Conservation (phyloP, 2,888 invertebrate genomes). For the Apantesis nais region DNA sequence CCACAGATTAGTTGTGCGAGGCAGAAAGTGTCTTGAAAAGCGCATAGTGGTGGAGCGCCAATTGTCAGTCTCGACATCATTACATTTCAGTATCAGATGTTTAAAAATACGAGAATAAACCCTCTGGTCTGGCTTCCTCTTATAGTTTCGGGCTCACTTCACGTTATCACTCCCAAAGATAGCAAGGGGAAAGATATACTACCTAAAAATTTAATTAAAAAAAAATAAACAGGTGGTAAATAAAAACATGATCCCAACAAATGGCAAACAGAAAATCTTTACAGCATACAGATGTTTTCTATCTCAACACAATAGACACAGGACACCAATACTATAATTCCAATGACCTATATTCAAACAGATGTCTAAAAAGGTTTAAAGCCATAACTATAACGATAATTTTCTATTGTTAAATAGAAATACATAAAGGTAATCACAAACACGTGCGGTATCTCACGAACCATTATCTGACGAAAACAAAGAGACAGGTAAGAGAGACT, state of each 20-base stretch:
- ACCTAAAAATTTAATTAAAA: background rate
- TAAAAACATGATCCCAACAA: background rate
- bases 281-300: constrained; percentile 31
- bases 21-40: no score
- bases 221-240: background rate
- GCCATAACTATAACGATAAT: constrained; percentile 10
- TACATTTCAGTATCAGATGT: no score
- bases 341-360: constrained; percentile 20
- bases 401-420: background rate
- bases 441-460: constrained; percentile 10
- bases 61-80: no score
- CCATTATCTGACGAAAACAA: constrained; percentile 1
- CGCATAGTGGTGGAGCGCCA: no score
- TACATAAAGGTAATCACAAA: constrained; percentile 12
- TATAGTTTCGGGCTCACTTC: no score
- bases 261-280: constrained; percentile 16
- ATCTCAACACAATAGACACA: constrained; percentile 13
- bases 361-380: constrained; percentile 14
- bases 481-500: constrained; percentile 2
- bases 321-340: constrained; percentile 19
- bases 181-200: no score
- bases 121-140: no score
- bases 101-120: no score
- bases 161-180: no score
- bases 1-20: no score